Evolutionary conservation across 2,113 vertebrate genomes (phyloP).

Genomic region (Microcebus griseorufus): DNA sequence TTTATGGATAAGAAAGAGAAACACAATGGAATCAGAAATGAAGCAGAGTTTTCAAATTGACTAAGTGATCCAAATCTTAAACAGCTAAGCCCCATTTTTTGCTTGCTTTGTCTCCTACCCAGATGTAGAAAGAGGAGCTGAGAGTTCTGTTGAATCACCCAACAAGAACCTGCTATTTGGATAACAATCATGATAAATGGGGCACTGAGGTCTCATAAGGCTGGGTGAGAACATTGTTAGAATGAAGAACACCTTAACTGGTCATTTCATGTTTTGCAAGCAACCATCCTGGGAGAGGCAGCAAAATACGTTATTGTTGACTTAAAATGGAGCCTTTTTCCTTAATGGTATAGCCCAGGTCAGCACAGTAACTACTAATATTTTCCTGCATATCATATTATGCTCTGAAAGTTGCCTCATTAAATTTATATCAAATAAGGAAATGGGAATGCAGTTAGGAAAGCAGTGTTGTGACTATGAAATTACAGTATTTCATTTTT

Average conservation of each 20-base stretch:
- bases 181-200: background rate
- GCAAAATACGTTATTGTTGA: background rate
- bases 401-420: constrained; percentile 50
- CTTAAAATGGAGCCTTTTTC: background rate
- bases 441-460: background rate
- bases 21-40: background rate
- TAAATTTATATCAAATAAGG: constrained; percentile 56
- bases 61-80: background rate
- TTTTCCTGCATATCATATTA: constrained; percentile 41
- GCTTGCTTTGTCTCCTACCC: background rate
- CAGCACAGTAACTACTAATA: constrained; percentile 22
- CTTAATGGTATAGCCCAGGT: constrained; percentile 17
- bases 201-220: background rate
- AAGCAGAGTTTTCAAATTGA: background rate
- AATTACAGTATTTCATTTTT: constrained; percentile 54
- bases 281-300: background rate
- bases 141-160: background rate
- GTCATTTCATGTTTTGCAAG: background rate
- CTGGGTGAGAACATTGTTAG: background rate
- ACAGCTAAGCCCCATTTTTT: background rate
- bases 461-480: background rate
- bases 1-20: background rate
- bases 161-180: background rate
- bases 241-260: background rate
- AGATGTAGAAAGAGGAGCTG: background rate